These are phyloP conservation scores for Fregetta grallaria DNA, from an alignment of 2,113 vertebrate species.

Conservation along the genomic window DNA sequence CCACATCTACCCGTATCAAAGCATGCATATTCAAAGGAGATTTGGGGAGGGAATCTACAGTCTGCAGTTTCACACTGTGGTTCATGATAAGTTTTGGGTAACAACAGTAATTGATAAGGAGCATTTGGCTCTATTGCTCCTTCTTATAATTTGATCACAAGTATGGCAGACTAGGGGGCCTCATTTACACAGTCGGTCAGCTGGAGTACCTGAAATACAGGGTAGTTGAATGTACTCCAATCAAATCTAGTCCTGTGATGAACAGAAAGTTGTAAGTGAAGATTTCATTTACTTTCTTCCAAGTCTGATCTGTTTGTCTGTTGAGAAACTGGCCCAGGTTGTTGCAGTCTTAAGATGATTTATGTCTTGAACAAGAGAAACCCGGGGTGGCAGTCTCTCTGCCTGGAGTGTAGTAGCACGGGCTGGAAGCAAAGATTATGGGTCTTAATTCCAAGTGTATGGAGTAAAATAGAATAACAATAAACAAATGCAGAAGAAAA, in stretches of 20 bases:
- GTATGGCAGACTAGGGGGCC: background rate
- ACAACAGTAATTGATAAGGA: background rate
- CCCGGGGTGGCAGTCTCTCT: background rate
- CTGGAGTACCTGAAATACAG: background rate
- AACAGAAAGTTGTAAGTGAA: background rate
- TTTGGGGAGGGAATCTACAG: background rate
- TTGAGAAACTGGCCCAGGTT: background rate
- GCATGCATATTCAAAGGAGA: background rate
- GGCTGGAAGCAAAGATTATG: background rate
- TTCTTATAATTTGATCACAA: background rate
- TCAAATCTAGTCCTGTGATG: background rate
- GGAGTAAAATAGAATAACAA: background rate
- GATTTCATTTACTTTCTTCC: background rate
- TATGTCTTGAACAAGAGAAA: background rate
- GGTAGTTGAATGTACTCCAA: too few species aligned
- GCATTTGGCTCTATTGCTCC: background rate
- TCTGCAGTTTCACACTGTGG: background rate
- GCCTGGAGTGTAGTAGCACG: background rate
- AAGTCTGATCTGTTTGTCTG: background rate
- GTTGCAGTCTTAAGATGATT: background rate
- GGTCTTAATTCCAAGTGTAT: background rate
- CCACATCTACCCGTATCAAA: background rate
- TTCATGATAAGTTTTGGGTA: background rate
- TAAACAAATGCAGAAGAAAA: background rate
- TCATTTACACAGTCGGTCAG: background rate